Evolutionary conservation across 2,797 vertebrate species (phyloP).

Genomic region (Danio albolineatus): DNA sequence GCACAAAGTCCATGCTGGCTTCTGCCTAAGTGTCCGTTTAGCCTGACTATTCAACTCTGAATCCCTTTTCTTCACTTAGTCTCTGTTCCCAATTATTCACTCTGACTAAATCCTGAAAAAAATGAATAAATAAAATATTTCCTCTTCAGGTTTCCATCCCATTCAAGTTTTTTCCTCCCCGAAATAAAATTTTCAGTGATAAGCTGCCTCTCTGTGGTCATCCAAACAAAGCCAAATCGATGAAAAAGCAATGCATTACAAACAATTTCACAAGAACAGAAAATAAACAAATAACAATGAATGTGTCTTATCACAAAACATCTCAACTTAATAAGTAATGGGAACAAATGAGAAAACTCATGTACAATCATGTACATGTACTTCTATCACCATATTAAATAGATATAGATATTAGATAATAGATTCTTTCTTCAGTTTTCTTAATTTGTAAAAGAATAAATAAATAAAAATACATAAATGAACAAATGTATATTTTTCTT

Average conservation of each 20-base stretch:
- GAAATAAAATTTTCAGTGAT: neutral
- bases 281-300: neutral
- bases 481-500: too few species aligned
- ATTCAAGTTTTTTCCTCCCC: neutral
- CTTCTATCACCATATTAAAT: too few species aligned
- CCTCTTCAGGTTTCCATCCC: neutral
- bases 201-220: slow-evolving; percentile 4
- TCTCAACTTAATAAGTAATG: neutral
- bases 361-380: too few species aligned
- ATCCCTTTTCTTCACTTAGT: too few species aligned
- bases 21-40: neutral
- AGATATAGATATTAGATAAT: too few species aligned
- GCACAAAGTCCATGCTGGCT: slow-evolving; percentile 16
- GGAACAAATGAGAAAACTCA: too few species aligned
- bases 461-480: too few species aligned
- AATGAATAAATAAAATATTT: too few species aligned
- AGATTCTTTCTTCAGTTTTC: too few species aligned
- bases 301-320: neutral
- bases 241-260: neutral
- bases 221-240: neutral
- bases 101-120: neutral
- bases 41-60: neutral
- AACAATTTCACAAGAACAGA: neutral
- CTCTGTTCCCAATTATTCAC: neutral
- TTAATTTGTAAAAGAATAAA: too few species aligned